phyloP scores from a whole-genome alignment of 2,113 vertebrate species.

The Ammodytes marinus region DNA sequence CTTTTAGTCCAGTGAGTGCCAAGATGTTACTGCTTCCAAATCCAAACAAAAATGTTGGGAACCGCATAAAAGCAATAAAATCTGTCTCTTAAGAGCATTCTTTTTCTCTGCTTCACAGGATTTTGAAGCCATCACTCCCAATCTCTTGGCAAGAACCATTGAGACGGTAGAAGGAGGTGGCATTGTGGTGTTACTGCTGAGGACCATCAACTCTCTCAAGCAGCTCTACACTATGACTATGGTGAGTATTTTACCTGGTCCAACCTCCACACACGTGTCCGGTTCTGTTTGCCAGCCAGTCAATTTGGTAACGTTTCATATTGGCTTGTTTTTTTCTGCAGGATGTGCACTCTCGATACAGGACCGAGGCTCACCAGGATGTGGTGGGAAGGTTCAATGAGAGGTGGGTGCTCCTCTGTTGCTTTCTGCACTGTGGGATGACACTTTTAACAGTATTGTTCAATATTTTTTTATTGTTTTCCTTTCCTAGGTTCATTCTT shows the following conservation, averaged over 20 bases:
- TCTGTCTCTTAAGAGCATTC: not conserved
- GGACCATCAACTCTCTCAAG: conserved; percentile 96
- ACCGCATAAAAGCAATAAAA: not conserved
- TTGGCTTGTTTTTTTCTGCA: conserved; percentile 59
- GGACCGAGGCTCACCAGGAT: conserved; percentile 97
- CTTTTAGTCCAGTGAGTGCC: not conserved
- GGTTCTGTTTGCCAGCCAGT: not conserved
- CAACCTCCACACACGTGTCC: not conserved
- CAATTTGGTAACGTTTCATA: not conserved
- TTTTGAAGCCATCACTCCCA: conserved; percentile 97
- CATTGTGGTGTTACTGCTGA: conserved; percentile 92
- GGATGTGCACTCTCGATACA: conserved; percentile 97
- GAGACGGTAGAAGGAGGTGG: conserved; percentile 98
- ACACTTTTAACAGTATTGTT: not conserved
- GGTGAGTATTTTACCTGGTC: conserved; percentile 78
- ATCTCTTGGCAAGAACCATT: conserved; percentile 93
- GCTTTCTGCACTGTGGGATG: not conserved
- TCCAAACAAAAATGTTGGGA: not conserved
- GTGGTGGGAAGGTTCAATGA: conserved; percentile 98
- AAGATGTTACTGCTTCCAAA: not conserved
- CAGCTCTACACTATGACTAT: conserved; percentile 98
- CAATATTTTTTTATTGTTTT: not conserved
- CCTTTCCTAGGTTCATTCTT: conserved; percentile 90
- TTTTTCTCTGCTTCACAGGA: conserved; percentile 83
- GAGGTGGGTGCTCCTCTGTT: conserved; percentile 80